These are phyloP conservation scores for Caenorhabditis sp. DNA, from an alignment of 2,888 invertebrate genomes.

Conservation along the genomic window DNA sequence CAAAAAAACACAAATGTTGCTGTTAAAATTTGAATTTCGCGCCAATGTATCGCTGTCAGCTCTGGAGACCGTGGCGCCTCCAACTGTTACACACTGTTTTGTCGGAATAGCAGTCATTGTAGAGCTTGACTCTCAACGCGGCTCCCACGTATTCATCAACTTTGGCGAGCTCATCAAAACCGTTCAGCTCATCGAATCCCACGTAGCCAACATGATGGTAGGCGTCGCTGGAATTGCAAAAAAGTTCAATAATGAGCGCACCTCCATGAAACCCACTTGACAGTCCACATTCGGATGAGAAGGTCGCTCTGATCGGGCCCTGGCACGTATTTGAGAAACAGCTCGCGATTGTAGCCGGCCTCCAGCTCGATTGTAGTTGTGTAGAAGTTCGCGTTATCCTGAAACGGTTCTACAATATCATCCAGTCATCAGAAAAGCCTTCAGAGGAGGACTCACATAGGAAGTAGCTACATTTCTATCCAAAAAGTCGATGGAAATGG, in stretches of 20 bases:
- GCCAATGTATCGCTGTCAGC: no score
- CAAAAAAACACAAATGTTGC: no score
- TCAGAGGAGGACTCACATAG: no score
- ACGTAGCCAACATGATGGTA: conserved; percentile 7
- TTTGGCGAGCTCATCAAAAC: neutral
- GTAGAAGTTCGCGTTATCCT: conserved; percentile 35
- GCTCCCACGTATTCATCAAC: conserved; percentile 10
- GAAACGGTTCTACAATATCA: neutral
- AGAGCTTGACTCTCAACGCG: conserved; percentile 2
- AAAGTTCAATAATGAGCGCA: no score
- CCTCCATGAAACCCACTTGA: no score
- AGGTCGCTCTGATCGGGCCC: conserved; percentile 17
- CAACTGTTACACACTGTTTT: no score
- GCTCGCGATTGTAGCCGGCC: conserved; percentile 10
- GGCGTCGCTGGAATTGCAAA: neutral
- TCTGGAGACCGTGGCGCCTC: no score
- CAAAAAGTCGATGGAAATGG: no score
- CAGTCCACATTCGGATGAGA: conserved; percentile 32
- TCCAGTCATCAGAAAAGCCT: no score
- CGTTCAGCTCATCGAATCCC: no score
- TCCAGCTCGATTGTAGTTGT: neutral
- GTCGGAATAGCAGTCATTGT: conserved; percentile 1
- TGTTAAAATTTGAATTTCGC: no score
- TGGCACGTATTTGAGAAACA: conserved; percentile 8
- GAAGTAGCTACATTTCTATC: no score